These are phyloP conservation scores for Stenoptilia bipunctidactyla DNA, from an alignment of 2,888 invertebrate species.

Conservation along the genomic window DNA sequence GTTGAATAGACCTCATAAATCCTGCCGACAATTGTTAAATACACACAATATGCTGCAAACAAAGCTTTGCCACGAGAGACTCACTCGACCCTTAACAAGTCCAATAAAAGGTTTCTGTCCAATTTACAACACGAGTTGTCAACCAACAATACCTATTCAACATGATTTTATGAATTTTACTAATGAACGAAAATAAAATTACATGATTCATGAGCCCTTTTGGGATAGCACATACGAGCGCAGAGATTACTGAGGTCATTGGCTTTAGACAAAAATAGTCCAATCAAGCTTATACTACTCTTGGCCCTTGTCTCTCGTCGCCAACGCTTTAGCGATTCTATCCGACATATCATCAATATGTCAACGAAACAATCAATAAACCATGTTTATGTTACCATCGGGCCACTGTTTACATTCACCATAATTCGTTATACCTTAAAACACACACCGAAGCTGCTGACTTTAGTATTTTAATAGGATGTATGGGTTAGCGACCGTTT, in stretches of 20 bases:
- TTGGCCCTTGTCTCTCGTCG: conserved; percentile 57
- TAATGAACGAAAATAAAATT: too few relatives aligned
- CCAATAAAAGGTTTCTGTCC: background rate
- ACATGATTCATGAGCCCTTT: background rate
- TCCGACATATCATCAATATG: conserved; percentile 56
- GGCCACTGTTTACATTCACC: conserved; percentile 30
- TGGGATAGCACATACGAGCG: background rate
- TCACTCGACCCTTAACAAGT: too few relatives aligned
- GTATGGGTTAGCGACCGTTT: conserved; percentile 13
- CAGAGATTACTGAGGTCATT: conserved; percentile 41
- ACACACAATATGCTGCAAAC: too few relatives aligned
- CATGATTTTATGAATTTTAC: background rate
- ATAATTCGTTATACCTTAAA: background rate
- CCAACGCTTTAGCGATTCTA: conserved; percentile 46
- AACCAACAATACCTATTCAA: background rate
- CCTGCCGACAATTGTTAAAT: too few relatives aligned
- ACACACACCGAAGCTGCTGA: background rate
- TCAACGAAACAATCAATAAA: conserved; percentile 57
- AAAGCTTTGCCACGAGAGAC: too few relatives aligned
- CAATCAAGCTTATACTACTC: conserved; percentile 30
- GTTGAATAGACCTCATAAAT: too few relatives aligned
- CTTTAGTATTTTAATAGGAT: too few relatives aligned
- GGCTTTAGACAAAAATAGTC: conserved; percentile 56
- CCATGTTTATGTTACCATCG: conserved; percentile 28
- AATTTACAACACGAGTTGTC: conserved; percentile 1